A percentile compares a stretch with the other conserved stretches of the same genome.
Conservation (phyloP, 2,888 invertebrate species). For the Sialis fuliginosa region DNA sequence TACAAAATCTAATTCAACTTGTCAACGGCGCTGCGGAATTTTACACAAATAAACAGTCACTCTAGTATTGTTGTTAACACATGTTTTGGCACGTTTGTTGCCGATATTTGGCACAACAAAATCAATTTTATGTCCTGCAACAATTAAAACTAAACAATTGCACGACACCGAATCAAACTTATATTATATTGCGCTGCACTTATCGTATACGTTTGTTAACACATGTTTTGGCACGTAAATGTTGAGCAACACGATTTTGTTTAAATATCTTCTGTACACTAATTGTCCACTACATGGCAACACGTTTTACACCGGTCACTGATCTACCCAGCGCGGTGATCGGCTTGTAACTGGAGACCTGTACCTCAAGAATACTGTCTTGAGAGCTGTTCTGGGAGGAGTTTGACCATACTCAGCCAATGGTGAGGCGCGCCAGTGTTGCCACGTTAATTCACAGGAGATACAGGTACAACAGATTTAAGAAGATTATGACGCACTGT, state of each 20-base stretch:
- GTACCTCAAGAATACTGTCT: conserved; percentile 8
- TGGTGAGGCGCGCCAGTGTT: conserved; percentile 21
- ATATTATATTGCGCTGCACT: too few species aligned
- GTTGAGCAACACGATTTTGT: background rate
- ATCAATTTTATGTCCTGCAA: too few species aligned
- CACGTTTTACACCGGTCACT: background rate
- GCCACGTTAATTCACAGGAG: conserved; percentile 15
- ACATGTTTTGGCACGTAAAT: background rate
- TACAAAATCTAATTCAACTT: too few species aligned
- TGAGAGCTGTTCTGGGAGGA: conserved; percentile 20
- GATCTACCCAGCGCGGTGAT: conserved; percentile 20
- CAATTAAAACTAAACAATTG: too few species aligned
- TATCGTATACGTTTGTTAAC: background rate
- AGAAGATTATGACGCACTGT: too few species aligned
- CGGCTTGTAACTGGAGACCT: conserved; percentile 18
- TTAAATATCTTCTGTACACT: background rate
- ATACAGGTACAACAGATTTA: too few species aligned
- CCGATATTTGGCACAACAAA: too few species aligned
- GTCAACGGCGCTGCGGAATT: too few species aligned
- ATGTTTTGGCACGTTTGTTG: too few species aligned
- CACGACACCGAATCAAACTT: too few species aligned
- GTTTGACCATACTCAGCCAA: conserved; percentile 18
- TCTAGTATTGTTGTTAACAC: background rate
- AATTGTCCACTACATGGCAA: background rate
- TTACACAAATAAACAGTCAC: background rate